Evolutionary conservation across 2,113 vertebrate species (phyloP).

Genomic region (Leucoraja erinaceus): DNA sequence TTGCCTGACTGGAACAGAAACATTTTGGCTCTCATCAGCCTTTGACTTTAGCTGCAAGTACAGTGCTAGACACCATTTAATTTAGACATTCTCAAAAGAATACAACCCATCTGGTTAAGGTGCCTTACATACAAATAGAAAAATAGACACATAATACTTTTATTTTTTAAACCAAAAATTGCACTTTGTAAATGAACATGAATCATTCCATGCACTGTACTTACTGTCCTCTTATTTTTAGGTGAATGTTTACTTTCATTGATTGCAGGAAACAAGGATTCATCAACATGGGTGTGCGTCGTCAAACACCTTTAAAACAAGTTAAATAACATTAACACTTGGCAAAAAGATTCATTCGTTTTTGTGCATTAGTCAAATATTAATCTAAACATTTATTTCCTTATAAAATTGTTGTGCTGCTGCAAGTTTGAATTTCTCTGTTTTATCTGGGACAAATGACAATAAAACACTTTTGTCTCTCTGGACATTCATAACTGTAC

Average conservation of each 20-base stretch:
- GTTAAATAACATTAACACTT: neutral
- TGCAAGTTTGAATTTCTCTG: too few species aligned
- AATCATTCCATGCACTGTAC: constrained; percentile 39
- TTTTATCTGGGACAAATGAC: too few species aligned
- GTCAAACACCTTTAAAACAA: constrained; percentile 66
- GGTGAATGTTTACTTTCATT: constrained; percentile 56
- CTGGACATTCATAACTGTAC: neutral
- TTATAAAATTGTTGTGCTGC: neutral
- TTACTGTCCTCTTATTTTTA: constrained; percentile 68
- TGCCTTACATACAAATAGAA: neutral
- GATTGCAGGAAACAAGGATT: constrained; percentile 68
- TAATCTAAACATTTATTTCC: neutral
- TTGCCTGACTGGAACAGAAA: neutral
- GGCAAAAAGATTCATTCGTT: neutral
- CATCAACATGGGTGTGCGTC: constrained; percentile 58
- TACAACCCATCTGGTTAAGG: neutral
- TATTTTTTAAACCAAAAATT: neutral
- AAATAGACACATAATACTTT: neutral
- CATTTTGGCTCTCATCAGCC: neutral
- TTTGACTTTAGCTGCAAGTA: neutral
- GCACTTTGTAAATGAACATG: neutral
- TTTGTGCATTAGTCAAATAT: neutral
- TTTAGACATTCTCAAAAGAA: neutral
- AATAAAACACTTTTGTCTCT: too few species aligned
- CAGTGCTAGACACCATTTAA: neutral